A percentile compares a stretch with the other conserved stretches of the same genome.
Conservation (phyloP, 2,888 invertebrate species). For the Uropetala carovei region DNA sequence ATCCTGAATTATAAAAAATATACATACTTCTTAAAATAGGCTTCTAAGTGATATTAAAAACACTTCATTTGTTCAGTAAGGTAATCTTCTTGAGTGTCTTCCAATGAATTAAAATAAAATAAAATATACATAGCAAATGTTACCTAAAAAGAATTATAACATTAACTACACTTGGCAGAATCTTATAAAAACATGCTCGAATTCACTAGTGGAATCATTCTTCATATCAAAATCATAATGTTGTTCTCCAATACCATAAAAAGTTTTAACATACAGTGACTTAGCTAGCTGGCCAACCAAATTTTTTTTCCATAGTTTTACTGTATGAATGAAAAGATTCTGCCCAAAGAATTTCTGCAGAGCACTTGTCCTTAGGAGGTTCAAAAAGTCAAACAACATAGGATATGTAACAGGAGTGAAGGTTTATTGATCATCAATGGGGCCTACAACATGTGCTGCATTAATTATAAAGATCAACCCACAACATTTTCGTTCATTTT, state of each 20-base stretch:
- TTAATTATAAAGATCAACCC: conserved; percentile 56
- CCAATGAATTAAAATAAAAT: too few relatives aligned
- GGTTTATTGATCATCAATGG: conserved; percentile 58
- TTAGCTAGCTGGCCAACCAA: not conserved
- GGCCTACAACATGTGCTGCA: conserved; percentile 60
- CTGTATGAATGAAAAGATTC: too few relatives aligned
- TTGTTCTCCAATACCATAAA: too few relatives aligned
- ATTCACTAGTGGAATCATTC: too few relatives aligned
- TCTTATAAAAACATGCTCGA: too few relatives aligned
- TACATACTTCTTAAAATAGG: not conserved
- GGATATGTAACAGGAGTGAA: conserved; percentile 61
- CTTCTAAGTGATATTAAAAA: not conserved
- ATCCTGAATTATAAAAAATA: conserved; percentile 31
- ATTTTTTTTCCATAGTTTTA: not conserved
- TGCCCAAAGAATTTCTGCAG: not conserved
- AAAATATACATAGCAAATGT: too few relatives aligned
- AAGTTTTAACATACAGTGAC: too few relatives aligned
- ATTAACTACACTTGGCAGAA: too few relatives aligned
- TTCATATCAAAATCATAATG: too few relatives aligned
- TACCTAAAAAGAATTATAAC: too few relatives aligned
- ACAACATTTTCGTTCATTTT: conserved; percentile 54
- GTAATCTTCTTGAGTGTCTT: not conserved
- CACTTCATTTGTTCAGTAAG: not conserved
- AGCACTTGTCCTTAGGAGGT: not conserved
- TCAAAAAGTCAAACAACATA: conserved; percentile 44